A percentile compares a stretch with the other conserved stretches of the same genome.
Evolutionary conservation across 2,888 invertebrate species (phyloP).

Genomic region (Augochlorella aurata): DNA sequence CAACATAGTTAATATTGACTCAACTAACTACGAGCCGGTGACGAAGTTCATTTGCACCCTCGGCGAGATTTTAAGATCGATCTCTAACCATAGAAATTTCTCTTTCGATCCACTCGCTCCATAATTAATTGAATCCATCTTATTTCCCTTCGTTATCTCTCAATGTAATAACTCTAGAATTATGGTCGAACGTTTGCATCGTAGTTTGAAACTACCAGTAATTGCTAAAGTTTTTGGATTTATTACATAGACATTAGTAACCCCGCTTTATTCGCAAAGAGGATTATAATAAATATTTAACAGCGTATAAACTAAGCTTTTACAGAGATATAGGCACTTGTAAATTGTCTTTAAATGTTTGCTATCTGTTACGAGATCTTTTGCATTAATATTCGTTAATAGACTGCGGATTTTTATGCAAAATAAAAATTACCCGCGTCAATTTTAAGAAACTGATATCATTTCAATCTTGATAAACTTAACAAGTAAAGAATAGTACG

Average conservation of each 20-base stretch:
- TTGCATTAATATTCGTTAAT: no score
- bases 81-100: background rate
- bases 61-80: background rate
- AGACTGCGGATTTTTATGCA: no score
- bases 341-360: no score
- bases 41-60: background rate
- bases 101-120: background rate
- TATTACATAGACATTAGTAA: background rate
- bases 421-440: no score
- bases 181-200: background rate
- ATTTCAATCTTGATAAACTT: no score
- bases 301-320: background rate
- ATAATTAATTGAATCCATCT: background rate
- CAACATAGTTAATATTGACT: background rate
- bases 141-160: background rate
- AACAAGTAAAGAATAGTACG: no score
- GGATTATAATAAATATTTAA: background rate
- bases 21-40: background rate
- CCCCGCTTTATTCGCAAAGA: background rate
- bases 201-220: background rate
- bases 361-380: no score
- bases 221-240: background rate
- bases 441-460: no score
- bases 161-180: background rate
- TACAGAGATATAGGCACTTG: no score